Conservation (phyloP, 92 coral and sea anemone genomes). For the Desmophyllum pertusum region DNA sequence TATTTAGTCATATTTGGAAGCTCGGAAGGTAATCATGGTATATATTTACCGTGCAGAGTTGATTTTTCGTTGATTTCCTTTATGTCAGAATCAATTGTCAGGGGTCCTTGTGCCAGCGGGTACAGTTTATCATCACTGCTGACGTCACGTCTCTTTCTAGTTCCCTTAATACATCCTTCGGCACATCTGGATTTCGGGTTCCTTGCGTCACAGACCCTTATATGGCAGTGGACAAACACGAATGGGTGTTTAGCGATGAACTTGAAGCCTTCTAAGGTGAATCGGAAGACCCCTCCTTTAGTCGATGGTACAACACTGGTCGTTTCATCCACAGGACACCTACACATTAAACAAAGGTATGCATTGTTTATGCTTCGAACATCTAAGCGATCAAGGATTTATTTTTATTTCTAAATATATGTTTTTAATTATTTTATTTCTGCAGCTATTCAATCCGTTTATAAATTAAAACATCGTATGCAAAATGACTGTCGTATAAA, state of each 20-base stretch:
- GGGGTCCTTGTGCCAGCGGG: conserved; percentile 28
- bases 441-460: no score
- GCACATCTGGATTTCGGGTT: conserved; percentile 23
- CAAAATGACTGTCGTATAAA: no score
- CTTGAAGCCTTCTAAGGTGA: conserved; percentile 1
- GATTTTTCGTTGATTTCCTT: not conserved
- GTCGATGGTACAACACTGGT: not conserved
- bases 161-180: conserved; percentile 12
- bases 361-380: no score
- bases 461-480: no score
- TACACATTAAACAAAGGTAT: not conserved
- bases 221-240: conserved; percentile 34
- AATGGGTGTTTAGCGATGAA: conserved; percentile 29
- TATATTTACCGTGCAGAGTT: not conserved
- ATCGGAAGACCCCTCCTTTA: not conserved
- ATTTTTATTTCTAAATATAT: no score
- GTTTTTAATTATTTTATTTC: no score
- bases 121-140: conserved; percentile 20
- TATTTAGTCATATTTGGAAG: no score
- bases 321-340: conserved; percentile 19
- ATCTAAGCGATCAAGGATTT: no score
- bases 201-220: conserved; percentile 22
- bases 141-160: conserved; percentile 12
- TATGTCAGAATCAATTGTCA: not conserved
- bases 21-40: no score